Evolutionary conservation across 2,113 vertebrate species (phyloP).

Genomic region (Dryoscopus gambensis): DNA sequence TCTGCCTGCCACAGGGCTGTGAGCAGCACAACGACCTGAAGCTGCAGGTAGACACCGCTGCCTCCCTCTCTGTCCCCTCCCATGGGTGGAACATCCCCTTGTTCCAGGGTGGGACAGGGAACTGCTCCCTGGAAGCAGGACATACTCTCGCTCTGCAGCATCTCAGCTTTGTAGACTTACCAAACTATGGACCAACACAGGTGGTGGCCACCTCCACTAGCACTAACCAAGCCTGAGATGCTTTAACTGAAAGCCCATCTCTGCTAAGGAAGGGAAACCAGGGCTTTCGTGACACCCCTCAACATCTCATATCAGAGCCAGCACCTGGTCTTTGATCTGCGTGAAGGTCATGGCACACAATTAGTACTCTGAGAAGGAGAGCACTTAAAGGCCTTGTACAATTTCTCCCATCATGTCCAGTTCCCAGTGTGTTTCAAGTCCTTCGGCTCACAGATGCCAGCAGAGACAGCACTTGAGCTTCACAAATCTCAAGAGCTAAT

Average conservation of each 20-base stretch:
- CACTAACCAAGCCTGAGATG: neutral
- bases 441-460: neutral
- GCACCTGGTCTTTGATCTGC: neutral
- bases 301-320: neutral
- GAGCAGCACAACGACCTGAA: neutral
- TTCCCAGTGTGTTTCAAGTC: neutral
- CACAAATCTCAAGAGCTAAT: neutral
- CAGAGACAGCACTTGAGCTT: neutral
- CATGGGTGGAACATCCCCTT: fast-evolving
- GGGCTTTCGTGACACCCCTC: neutral
- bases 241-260: neutral
- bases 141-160: neutral
- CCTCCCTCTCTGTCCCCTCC: neutral
- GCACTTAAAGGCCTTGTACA: neutral
- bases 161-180: neutral
- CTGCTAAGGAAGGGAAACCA: neutral
- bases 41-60: fast-evolving
- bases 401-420: neutral
- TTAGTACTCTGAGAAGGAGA: neutral
- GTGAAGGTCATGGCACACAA: neutral
- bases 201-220: neutral
- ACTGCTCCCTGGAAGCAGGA: neutral
- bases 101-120: neutral
- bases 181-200: neutral
- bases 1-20: neutral